Evolutionary conservation across 2,113 vertebrate genomes (phyloP), one percentile per base, ranked within the genome.

Genomic region (Aleadryas rufinucha): DNA sequence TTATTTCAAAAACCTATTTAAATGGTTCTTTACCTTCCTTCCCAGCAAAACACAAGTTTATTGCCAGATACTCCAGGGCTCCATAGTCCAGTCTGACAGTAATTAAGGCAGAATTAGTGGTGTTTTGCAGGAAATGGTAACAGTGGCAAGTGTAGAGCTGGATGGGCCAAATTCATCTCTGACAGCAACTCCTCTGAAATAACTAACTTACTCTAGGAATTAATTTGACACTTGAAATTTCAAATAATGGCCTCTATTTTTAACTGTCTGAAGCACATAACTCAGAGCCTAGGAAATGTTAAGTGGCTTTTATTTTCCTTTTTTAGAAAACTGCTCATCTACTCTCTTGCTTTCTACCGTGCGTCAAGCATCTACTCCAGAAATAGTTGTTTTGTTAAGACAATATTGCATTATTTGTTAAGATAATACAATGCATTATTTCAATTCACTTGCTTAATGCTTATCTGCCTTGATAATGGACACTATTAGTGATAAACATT

Each of bases 1-100:
- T 94, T 93, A 95, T 96, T 97, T 98, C 91, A 86, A 95, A 98
- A 97, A 83, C 60, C 84, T 71, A 95, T 97, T 98, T 97, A 97
- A 98, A 97, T 97, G 93, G 89, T 91, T 95, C 94, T 97, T 97
- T 97, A 96, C 94, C 81, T 95, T 96, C 57, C 53, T 64, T 97
- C 49, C 54, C 65, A 97, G 97, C 80, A 96, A 97, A 93, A 96
- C 89, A 83, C 56, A 72, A 88, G 59, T 85, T 96, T 97, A 97
- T 90, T 95, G 72, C 75, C 88, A 93, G 65, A 75, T 70, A 96
- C 91, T 97, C 93, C 53, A 74, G 86, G 77, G 95, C 84, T 95
- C 92, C 90, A 84, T 72, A 94, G 95, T 93, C 87, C 93, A 94
- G 33, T 23, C 80, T 93, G 89, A 94, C 84, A 64, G 94, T 89